Base-by-base conservation (phyloP, 1,140 invertebrate species). In the Notospermus geniculatus region DNA sequence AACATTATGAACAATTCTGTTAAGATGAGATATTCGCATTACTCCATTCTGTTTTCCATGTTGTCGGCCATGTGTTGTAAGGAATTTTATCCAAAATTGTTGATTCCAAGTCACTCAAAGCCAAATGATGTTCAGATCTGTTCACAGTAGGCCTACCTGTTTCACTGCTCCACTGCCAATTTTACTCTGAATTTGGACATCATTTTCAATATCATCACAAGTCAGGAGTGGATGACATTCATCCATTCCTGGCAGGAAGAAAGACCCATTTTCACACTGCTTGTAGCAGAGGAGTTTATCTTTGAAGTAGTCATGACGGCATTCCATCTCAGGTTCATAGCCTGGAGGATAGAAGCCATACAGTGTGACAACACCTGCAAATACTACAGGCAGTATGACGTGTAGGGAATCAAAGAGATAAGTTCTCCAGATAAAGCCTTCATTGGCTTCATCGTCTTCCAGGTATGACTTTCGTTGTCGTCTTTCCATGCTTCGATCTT, bases 141-240 rank as follows among this genome's bases (percentile, higher is more conserved):
- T n/a, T n/a, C n/a, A n/a, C n/a, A n/a, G n/a, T n/a, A n/a, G n/a
- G n/a, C 25, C 46, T 45, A 83, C 77, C 62, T 71, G 59, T 72
- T 83, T 83, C 0, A 81, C 79, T 54, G 72, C 73, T 41, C 82
- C 82, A 68, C 50, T 56, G 1, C 79, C 81, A 61, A 84, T 71
- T 29, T 65, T 39, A 50, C 71, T 65, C 0, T 64, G 57, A 53
- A 77, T 56, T 53, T 64, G 54, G 2, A 83, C 43, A 50, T 71
- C 28, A 5, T 68, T 39, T 11, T 60, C 58, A 7, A 82, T 66
- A 55, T 78, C 72, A n/a, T 63, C 25, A 66, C 83, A 83, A 7
- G 43, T 67, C 25, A 84, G 67, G 70, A 65, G 78, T 11, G 68
- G 69, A 46, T 74, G 69, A 69, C 82, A 83, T 15, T 43, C 41